A percentile compares a stretch with the other conserved stretches of the same genome.
Evolutionary conservation across 2,797 vertebrate species (phyloP).

Genomic region (Tokudaia muenninki): DNA sequence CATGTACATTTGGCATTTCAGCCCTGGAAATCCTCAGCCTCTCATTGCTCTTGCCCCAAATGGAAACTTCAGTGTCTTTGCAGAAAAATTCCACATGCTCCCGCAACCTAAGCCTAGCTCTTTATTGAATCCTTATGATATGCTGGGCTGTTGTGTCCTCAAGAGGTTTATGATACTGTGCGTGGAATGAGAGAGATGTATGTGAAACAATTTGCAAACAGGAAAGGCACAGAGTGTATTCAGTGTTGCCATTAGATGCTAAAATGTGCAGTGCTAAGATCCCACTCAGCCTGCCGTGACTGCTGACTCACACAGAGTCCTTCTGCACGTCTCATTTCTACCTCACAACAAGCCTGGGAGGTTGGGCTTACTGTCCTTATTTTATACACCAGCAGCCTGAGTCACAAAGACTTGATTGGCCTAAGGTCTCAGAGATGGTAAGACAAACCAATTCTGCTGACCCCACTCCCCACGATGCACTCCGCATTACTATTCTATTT

Average conservation of each 20-base stretch:
- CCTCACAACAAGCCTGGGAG: background rate
- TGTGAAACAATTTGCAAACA: slow-evolving; percentile 42
- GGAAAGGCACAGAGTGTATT: background rate
- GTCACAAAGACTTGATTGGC: background rate
- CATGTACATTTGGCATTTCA: slow-evolving; percentile 24
- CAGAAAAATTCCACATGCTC: slow-evolving; percentile 45
- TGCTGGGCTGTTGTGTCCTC: background rate
- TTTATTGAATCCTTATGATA: background rate
- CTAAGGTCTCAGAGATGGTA: background rate
- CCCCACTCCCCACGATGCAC: background rate
- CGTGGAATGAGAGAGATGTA: slow-evolving; percentile 41
- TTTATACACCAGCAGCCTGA: background rate
- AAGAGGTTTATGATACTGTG: slow-evolving; percentile 34
- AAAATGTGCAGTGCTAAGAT: background rate
- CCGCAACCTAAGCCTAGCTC: slow-evolving; percentile 16
- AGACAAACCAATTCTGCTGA: slow-evolving; percentile 3
- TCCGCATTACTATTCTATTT: background rate
- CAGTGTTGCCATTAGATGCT: background rate
- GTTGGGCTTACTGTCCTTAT: background rate
- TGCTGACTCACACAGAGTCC: background rate
- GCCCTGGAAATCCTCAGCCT: slow-evolving; percentile 40
- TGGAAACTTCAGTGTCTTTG: slow-evolving; percentile 47
- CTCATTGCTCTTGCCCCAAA: slow-evolving; percentile 24
- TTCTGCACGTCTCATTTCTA: background rate
- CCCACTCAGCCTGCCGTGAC: background rate